Conservation (phyloP, 2,888 invertebrate genomes). For the Lasioglossum leucozonium region DNA sequence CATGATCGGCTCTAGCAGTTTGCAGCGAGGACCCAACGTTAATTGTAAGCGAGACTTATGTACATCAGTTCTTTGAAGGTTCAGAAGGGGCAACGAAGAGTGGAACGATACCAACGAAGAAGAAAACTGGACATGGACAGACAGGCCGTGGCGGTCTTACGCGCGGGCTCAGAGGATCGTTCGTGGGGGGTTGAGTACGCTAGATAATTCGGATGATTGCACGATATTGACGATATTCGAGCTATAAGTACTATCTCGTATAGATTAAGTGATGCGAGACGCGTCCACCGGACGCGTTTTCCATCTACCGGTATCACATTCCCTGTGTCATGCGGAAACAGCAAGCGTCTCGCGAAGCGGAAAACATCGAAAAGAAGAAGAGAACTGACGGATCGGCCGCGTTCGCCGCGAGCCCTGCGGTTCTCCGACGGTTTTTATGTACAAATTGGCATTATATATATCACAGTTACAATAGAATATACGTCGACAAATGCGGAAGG, state of each 20-base stretch:
- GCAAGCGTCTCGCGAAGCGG: conserved; percentile 36
- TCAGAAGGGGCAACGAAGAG: not conserved
- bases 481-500: conserved; percentile 70
- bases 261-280: conserved; percentile 15
- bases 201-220: conserved; percentile 50
- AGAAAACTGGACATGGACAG: conserved; percentile 2
- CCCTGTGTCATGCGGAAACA: conserved; percentile 24
- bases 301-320: conserved; percentile 46
- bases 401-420: conserved; percentile 24
- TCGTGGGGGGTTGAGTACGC: not conserved
- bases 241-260: conserved; percentile 30
- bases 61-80: conserved; percentile 21
- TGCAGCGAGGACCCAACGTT: not conserved
- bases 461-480: conserved; percentile 78
- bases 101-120: not conserved
- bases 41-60: not conserved
- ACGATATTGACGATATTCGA: conserved; percentile 28
- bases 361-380: conserved; percentile 22
- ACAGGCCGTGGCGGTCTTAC: not conserved
- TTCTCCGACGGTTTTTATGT: conserved; percentile 43
- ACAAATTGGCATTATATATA: conserved; percentile 77
- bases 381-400: conserved; percentile 16
- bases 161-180: not conserved
- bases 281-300: conserved; percentile 9
- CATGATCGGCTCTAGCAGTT: not conserved